phyloP scores from a whole-genome alignment of 2,888 invertebrate genomes.

The Parasteatoda lunata region DNA sequence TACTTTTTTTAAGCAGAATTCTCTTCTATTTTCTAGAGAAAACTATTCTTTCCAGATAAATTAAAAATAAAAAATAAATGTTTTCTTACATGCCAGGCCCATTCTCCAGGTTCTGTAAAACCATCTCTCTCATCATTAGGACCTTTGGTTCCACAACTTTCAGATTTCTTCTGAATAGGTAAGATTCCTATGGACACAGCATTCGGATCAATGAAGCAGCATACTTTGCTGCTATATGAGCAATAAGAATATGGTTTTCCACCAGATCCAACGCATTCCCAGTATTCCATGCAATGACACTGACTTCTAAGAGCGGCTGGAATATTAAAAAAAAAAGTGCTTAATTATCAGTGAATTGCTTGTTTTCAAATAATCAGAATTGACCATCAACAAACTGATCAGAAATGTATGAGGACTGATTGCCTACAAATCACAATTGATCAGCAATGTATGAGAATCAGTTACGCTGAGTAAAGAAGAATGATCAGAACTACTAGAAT shows the following conservation, averaged over 20 bases:
- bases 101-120: conserved; percentile 74
- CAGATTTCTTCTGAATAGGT: conserved; percentile 68
- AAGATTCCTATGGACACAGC: conserved; percentile 72
- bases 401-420: too few species aligned
- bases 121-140: conserved; percentile 72
- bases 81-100: conserved; percentile 75
- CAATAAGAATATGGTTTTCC: conserved; percentile 75
- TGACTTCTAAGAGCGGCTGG: conserved; percentile 48
- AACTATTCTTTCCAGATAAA: too few species aligned
- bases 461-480: too few species aligned
- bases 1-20: background rate
- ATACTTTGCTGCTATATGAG: conserved; percentile 74
- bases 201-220: conserved; percentile 74
- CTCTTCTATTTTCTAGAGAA: too few species aligned
- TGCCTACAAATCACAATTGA: too few species aligned
- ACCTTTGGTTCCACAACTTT: conserved; percentile 71
- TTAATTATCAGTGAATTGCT: too few species aligned
- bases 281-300: conserved; percentile 75
- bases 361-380: too few species aligned
- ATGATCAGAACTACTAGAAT: too few species aligned
- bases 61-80: too few species aligned
- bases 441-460: too few species aligned
- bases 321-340: conserved; percentile 11
- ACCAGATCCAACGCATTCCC: conserved; percentile 74
- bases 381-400: too few species aligned